A percentile compares a stretch with the other conserved stretches of the same genome.
Evolutionary conservation across 2,888 invertebrate genomes (phyloP).

Genomic region (Agonopterix alstromeriana): DNA sequence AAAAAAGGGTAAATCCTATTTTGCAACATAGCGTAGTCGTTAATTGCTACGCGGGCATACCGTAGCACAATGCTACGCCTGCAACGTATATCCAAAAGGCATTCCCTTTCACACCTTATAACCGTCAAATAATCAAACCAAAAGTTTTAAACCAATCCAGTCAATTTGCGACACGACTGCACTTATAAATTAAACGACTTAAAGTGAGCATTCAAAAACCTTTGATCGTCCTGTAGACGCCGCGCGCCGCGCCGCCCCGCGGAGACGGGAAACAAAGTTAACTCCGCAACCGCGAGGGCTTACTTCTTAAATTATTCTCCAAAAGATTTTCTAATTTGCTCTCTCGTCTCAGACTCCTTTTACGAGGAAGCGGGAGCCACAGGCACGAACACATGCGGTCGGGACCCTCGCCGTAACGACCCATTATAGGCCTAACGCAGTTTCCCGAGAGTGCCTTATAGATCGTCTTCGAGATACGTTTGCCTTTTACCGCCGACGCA

Average conservation of each 20-base stretch:
- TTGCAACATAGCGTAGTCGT: too few species aligned
- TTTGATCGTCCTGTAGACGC: slow-evolving; percentile 25
- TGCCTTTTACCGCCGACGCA: slow-evolving; percentile 33
- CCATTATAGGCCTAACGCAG: slow-evolving; percentile 52
- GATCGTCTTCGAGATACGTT: slow-evolving; percentile 29
- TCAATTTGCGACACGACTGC: slow-evolving; percentile 34
- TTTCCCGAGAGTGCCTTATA: slow-evolving; percentile 48
- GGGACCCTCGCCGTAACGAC: slow-evolving; percentile 32
- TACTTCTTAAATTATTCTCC: slow-evolving; percentile 70
- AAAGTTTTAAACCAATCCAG: slow-evolving; percentile 1
- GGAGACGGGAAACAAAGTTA: slow-evolving; percentile 48
- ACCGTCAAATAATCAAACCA: too few species aligned
- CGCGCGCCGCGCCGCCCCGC: slow-evolving; percentile 27
- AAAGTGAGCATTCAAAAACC: slow-evolving; percentile 35
- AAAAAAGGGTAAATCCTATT: too few species aligned
- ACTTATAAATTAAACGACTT: slow-evolving; percentile 36
- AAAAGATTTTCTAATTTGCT: slow-evolving; percentile 75
- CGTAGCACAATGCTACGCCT: too few species aligned
- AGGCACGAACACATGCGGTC: slow-evolving; percentile 45
- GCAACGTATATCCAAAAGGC: too few species aligned
- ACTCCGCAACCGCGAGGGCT: slow-evolving; percentile 39
- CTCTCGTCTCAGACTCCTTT: slow-evolving; percentile 48
- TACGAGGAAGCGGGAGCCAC: slow-evolving; percentile 39
- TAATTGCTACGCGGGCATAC: too few species aligned
- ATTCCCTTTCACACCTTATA: too few species aligned